phyloP scores from a whole-genome alignment of 53 echinoderm and acorn worm genomes.

The Echinometra lucunter region DNA sequence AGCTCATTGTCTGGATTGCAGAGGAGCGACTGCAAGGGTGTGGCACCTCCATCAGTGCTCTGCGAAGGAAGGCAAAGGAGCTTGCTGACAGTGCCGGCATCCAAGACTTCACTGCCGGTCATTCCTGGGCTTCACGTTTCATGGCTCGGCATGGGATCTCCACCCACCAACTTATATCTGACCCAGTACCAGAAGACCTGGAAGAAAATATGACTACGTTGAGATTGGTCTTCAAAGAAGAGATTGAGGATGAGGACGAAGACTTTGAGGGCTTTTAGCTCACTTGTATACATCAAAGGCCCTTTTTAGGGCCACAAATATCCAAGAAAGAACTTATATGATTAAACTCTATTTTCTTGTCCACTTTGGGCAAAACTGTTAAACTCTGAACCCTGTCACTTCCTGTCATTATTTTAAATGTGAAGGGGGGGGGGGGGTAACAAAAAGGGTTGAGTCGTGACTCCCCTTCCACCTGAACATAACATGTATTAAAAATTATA shows the following conservation, averaged over 20 bases:
- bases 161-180: not conserved
- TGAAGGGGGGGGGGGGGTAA: too few species aligned
- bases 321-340: conserved; percentile 19
- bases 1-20: conserved; percentile 44
- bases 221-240: conserved; percentile 22
- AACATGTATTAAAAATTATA: too few species aligned
- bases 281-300: too few species aligned
- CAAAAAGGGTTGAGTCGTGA: too few species aligned
- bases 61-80: not conserved
- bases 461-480: too few species aligned
- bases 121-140: not conserved
- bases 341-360: not conserved
- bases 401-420: too few species aligned
- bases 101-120: not conserved
- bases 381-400: not conserved
- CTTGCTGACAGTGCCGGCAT: not conserved
- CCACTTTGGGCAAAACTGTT: not conserved
- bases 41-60: not conserved
- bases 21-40: not conserved
- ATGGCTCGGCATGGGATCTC: conserved; percentile 41
- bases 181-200: not conserved
- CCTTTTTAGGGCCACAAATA: conserved; percentile 4
- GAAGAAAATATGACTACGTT: not conserved
- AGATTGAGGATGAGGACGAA: not conserved
- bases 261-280: conserved; percentile 14